phyloP scores from a whole-genome alignment of 2,888 invertebrate genomes.

The Marronus borbonicus region DNA sequence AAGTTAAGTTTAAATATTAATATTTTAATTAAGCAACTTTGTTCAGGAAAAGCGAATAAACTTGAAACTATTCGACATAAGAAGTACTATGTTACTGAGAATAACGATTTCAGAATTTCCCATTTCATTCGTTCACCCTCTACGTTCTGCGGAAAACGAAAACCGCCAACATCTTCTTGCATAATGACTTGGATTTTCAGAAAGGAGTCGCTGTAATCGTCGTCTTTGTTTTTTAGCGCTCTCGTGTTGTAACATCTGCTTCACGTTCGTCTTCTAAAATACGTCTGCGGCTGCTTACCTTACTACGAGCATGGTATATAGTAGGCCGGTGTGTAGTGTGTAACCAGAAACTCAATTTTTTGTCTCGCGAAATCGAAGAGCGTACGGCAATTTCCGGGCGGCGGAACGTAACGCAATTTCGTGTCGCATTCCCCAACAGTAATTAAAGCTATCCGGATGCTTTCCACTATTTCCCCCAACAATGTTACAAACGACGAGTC shows the following conservation, averaged over 20 bases:
- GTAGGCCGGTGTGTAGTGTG: neutral
- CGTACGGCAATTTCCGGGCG: constrained; percentile 16
- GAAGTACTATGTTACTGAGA: neutral
- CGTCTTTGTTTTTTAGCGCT: neutral
- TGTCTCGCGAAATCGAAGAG: constrained; percentile 33
- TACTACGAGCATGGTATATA: neutral
- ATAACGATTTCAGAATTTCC: neutral
- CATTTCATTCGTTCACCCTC: neutral
- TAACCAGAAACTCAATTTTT: constrained; percentile 36
- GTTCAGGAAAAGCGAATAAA: neutral
- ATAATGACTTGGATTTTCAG: neutral
- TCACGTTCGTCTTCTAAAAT: neutral
- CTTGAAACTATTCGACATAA: neutral
- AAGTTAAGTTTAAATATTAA: too few relatives aligned
- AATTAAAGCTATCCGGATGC: constrained; percentile 30
- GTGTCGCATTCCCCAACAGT: constrained; percentile 33
- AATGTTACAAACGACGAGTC: neutral
- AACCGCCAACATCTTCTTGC: neutral
- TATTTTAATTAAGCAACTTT: neutral
- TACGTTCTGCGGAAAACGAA: neutral
- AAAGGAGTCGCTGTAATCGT: neutral
- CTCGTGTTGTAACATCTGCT: neutral
- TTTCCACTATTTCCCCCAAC: constrained; percentile 16
- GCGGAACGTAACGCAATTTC: constrained; percentile 13
- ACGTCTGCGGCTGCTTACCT: neutral